Percentiles rank a stretch among this genome's conserved stretches.
Conservation (phyloP, 2,113 vertebrate genomes). For the Salminus brasiliensis region DNA sequence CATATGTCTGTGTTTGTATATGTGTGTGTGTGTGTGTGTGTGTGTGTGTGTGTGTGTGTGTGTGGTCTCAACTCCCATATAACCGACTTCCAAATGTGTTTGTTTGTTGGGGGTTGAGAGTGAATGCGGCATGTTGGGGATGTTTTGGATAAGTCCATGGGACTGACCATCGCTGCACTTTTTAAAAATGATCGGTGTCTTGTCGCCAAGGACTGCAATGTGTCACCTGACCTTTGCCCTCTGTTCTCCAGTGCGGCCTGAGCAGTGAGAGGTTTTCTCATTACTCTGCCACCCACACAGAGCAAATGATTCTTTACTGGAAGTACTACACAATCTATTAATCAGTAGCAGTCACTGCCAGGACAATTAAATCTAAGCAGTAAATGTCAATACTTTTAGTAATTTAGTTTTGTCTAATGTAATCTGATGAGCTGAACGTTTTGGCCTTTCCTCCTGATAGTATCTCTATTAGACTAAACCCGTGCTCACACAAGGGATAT, state of each 20-base stretch:
- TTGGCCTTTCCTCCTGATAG: slow-evolving; percentile 1
- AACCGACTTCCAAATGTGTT: slow-evolving; percentile 23
- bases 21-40: slow-evolving; percentile 22
- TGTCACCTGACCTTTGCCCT: slow-evolving; percentile 27
- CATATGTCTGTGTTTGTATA: slow-evolving; percentile 34
- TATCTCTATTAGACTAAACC: slow-evolving; percentile 15
- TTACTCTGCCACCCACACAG: slow-evolving; percentile 15
- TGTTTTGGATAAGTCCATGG: slow-evolving; percentile 11
- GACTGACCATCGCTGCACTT: background rate
- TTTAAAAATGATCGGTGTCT: slow-evolving; percentile 24
- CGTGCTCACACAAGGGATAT: slow-evolving; percentile 1
- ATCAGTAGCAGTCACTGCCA: slow-evolving; percentile 15
- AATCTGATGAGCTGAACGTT: background rate
- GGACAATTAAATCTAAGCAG: background rate
- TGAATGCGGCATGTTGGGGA: slow-evolving; percentile 26
- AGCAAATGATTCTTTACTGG: background rate
- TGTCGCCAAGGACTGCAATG: background rate
- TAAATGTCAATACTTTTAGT: background rate
- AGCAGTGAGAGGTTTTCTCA: slow-evolving; percentile 7
- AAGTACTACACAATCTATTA: slow-evolving; percentile 7
- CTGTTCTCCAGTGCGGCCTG: background rate
- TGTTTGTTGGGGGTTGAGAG: slow-evolving; percentile 35
- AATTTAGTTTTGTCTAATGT: background rate
- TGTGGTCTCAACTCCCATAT: slow-evolving; percentile 31
- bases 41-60: slow-evolving; percentile 33